phyloP scores from a whole-genome alignment of 2,113 vertebrate genomes.

The Menidia beryllina region DNA sequence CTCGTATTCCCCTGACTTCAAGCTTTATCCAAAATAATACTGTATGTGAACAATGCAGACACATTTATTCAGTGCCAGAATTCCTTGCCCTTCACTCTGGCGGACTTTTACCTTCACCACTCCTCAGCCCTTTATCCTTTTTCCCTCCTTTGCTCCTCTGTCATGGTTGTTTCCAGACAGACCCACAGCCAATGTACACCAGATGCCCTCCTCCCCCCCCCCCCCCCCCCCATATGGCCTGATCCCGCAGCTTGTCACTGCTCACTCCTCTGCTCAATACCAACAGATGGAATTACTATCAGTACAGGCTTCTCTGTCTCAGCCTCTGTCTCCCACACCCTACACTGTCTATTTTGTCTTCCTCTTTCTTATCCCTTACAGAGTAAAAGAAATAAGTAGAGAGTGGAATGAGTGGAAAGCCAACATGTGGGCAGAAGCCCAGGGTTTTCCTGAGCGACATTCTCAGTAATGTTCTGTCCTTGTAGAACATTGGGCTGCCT shows the following conservation, averaged over 20 bases:
- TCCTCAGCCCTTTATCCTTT: slow-evolving; percentile 77
- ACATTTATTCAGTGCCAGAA: slow-evolving; percentile 84
- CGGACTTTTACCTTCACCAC: slow-evolving; percentile 47
- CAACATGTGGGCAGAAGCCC: slow-evolving; percentile 93
- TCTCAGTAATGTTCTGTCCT: slow-evolving; percentile 99
- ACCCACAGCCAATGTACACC: slow-evolving; percentile 92
- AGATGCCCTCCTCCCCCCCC: slow-evolving; percentile 84
- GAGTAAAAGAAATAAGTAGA: slow-evolving; percentile 60
- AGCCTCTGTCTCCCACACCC: slow-evolving; percentile 69
- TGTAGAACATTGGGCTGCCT: slow-evolving; percentile 99
- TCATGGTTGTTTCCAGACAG: slow-evolving; percentile 91
- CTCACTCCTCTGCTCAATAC: slow-evolving; percentile 82
- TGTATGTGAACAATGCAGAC: slow-evolving; percentile 87
- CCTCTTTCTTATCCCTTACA: slow-evolving; percentile 71
- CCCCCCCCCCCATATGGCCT: slow-evolving; percentile 34
- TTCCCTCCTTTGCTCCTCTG: slow-evolving; percentile 82
- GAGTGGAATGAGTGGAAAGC: slow-evolving; percentile 74
- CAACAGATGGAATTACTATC: slow-evolving; percentile 99
- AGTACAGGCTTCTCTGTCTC: slow-evolving; percentile 79
- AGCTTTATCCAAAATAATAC: slow-evolving; percentile 75
- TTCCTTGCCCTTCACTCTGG: slow-evolving; percentile 63
- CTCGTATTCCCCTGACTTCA: slow-evolving; percentile 14
- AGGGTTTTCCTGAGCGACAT: slow-evolving; percentile 95
- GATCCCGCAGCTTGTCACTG: slow-evolving; percentile 92
- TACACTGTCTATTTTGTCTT: slow-evolving; percentile 68